phyloP scores from a whole-genome alignment of 1,140 invertebrate genomes.

The Arctopsyche grandis region DNA sequence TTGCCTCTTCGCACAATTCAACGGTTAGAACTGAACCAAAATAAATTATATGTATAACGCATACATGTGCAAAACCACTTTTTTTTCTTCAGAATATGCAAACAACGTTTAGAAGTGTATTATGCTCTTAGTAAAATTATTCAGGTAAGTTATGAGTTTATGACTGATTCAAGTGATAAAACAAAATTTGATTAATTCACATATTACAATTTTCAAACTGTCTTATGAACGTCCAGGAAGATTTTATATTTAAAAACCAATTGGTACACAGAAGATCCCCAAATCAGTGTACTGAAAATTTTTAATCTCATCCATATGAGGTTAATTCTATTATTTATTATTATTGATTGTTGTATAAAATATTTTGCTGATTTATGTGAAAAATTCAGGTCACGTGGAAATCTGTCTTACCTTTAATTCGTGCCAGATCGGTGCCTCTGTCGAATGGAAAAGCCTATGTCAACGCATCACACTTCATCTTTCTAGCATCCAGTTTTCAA shows the following conservation, averaged over 20 bases:
- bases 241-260: conserved; percentile 33
- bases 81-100: conserved; percentile 40
- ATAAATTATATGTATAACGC: too few relatives aligned
- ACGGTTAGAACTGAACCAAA: too few relatives aligned
- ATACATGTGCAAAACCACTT: too few relatives aligned
- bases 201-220: conserved; percentile 31
- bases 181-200: not conserved
- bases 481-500: conserved; percentile 13
- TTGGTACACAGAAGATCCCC: not conserved
- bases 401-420: conserved; percentile 25
- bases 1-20: too few relatives aligned
- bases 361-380: not conserved
- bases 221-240: conserved; percentile 26
- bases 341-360: not conserved
- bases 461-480: not conserved
- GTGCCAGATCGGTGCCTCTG: not conserved
- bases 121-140: conserved; percentile 36
- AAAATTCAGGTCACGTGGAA: conserved; percentile 9
- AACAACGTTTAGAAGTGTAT: conserved; percentile 30
- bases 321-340: conserved; percentile 38
- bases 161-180: not conserved
- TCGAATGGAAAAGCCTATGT: conserved; percentile 22
- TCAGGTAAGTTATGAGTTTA: conserved; percentile 33
- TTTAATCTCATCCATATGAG: not conserved
- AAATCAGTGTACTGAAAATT: not conserved